phyloP scores from a whole-genome alignment of 2,113 vertebrate species.

The Circaetus cinerascens region DNA sequence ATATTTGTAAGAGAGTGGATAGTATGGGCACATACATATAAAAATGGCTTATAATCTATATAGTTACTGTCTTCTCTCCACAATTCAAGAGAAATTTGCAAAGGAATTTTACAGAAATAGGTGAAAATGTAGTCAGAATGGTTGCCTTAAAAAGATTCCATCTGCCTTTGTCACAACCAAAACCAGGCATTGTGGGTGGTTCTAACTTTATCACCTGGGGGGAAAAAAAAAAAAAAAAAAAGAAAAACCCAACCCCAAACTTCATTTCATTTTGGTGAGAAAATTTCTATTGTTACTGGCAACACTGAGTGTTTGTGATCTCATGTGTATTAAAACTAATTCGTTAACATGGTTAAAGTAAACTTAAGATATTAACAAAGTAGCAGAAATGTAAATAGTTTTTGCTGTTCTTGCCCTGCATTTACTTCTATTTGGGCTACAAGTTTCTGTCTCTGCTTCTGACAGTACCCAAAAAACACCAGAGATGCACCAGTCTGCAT shows the following conservation, averaged over 20 bases:
- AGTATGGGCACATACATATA: neutral
- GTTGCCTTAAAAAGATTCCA: neutral
- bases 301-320: neutral
- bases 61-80: neutral
- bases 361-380: neutral
- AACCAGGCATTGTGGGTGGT: neutral
- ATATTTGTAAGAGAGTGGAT: neutral
- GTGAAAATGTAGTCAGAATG: neutral
- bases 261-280: neutral
- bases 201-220: neutral
- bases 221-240: neutral
- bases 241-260: neutral
- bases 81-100: neutral
- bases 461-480: neutral
- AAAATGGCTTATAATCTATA: neutral
- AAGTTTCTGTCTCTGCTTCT: neutral
- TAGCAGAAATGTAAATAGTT: neutral
- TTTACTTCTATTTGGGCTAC: neutral
- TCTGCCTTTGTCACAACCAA: neutral
- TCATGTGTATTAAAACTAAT: neutral
- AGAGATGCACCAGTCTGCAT: neutral
- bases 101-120: neutral
- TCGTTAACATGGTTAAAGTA: neutral
- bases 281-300: neutral
- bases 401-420: neutral